Evolutionary conservation across 2,888 invertebrate species (phyloP), one percentile per base, ranked within the genome.

Genomic region (Phalera bucephala): DNA sequence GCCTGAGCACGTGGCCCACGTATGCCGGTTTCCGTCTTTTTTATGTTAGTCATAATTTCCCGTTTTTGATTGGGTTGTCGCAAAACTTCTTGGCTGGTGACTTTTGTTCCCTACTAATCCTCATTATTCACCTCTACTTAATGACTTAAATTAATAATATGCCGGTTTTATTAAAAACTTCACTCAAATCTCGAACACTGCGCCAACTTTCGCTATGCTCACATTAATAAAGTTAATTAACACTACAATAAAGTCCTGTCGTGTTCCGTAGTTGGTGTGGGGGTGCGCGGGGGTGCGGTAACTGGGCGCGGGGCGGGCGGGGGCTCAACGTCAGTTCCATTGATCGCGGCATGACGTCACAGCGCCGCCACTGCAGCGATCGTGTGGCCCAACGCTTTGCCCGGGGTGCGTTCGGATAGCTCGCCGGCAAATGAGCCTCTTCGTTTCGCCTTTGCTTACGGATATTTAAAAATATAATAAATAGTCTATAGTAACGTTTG

Each of bases 341-440:
- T 80, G 82, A 83, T 83, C 80, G 82, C 45, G 54, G 41, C 52
- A 49, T 78, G 81, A 82, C 82, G 83, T 81, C 82, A 82, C 73
- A 36, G 58, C 32, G 21, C 48, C 50, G 54, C 45, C 51, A 71
- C 67, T 76, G 78, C 80, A 72, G 72, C 70, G 64, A 53, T 39
- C 46, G 55, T 52, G 58, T 52, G 57, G 52, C 40, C 46, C 43
- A 52, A 51, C 36, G 49, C 45, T 41, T 43, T 41, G 53, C 57
- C 51, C 48, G 61, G 58, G 48, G 45, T 36, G 37, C 15, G 36
- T 25, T 51, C 35, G 27, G 33, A 29, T 33, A 41, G 36, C 44
- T 50, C 41, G 33, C 32, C 44, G n/a, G 27, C n/a, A 55, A 54
- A 50, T 56, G 39, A 47, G 51, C 35, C 40, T 47, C 33, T 31